Evolutionary conservation across 2,888 invertebrate species (phyloP).

Genomic region (Idaea biselata): DNA sequence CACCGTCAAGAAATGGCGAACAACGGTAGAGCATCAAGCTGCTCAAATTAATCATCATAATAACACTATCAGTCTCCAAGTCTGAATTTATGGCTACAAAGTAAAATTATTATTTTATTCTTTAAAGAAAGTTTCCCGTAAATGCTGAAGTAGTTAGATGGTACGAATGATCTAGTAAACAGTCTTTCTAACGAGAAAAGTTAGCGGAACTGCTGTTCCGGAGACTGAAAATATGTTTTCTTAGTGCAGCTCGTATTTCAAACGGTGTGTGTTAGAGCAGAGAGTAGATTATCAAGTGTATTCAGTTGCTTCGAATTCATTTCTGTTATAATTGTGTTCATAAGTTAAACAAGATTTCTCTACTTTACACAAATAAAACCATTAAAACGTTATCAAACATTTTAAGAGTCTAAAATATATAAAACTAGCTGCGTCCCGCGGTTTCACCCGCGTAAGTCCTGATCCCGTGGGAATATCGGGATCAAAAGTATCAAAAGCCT

Average conservation of each 20-base stretch:
- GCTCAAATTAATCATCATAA: not conserved
- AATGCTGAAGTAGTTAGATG: slow-evolving; percentile 29
- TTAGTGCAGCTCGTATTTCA: slow-evolving; percentile 3
- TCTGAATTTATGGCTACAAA: slow-evolving; percentile 8
- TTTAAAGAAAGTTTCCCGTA: slow-evolving; percentile 31
- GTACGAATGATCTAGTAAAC: slow-evolving; percentile 38
- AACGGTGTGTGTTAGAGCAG: slow-evolving; percentile 3
- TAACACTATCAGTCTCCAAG: not conserved
- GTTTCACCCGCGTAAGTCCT: no score
- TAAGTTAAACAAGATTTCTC: not conserved
- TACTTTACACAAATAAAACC: not conserved
- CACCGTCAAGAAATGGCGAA: no score
- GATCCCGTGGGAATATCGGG: no score
- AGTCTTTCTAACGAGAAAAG: slow-evolving; percentile 56
- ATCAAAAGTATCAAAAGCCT: no score
- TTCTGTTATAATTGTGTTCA: not conserved
- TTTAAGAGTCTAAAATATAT: no score
- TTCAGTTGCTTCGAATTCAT: not conserved
- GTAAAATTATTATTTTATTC: slow-evolving; percentile 39
- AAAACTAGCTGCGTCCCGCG: no score
- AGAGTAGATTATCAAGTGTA: not conserved
- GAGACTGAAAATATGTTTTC: slow-evolving; percentile 26
- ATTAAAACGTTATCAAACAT: no score
- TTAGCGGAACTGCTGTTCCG: slow-evolving; percentile 36
- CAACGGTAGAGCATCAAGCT: not conserved